These are phyloP conservation scores for Cheirogaleus medius DNA, from an alignment of 2,113 vertebrate species.

Conservation along the genomic window DNA sequence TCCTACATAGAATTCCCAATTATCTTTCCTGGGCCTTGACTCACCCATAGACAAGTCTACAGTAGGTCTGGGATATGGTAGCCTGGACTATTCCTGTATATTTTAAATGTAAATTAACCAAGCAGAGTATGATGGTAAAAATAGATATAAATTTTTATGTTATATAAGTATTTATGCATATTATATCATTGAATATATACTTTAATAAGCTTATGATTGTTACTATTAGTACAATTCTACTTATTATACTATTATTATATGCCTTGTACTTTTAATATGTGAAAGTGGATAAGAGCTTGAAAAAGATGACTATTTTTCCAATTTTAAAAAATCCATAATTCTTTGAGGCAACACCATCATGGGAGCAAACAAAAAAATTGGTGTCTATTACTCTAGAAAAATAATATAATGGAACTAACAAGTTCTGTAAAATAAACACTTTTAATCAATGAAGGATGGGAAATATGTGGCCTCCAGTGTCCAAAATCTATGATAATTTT, in stretches of 20 bases:
- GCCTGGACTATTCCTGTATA: not conserved
- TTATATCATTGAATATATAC: not conserved
- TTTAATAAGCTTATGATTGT: not conserved
- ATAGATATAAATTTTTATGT: not conserved
- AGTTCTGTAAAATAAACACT: not conserved
- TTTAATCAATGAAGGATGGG: constrained; percentile 40
- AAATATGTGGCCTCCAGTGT: not conserved
- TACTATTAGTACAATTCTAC: not conserved
- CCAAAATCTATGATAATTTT: constrained; percentile 42
- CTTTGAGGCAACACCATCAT: not conserved
- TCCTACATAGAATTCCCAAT: not conserved
- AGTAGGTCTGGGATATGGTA: not conserved
- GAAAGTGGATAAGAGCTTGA: not conserved
- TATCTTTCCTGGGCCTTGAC: not conserved
- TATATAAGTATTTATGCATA: not conserved
- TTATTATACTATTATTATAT: not conserved
- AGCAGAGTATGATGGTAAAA: not conserved
- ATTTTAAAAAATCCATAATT: not conserved
- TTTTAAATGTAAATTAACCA: not conserved
- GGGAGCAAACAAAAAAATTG: not conserved
- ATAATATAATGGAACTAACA: not conserved
- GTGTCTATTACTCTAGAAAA: not conserved
- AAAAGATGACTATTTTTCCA: not conserved
- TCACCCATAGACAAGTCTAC: not conserved
- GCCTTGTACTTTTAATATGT: not conserved